Base-by-base conservation (phyloP, 92 coral and sea anemone genomes). In the Phenganax subtilis region DNA sequence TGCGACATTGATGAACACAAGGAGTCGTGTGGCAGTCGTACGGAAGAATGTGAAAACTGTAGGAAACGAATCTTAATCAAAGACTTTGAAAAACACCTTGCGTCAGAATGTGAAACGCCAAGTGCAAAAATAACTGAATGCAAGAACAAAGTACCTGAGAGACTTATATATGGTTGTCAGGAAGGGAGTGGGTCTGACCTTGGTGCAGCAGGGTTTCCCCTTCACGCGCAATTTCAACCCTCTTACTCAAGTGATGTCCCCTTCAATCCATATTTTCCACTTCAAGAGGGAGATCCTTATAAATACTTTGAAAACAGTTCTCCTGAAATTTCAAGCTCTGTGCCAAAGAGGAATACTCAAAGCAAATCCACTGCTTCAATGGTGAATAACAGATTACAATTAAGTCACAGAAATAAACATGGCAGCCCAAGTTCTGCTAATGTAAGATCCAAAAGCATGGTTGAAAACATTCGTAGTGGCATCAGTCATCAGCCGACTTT, bases 21-120 rank as follows among this genome's bases (percentile, higher is more conserved):
- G 37, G 97, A 91, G 3, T 87, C 89, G 81, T 94, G 98, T 75
- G 96, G 98, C 71, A 86, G 93, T 77, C 89, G 98, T 72, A 94
- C 98, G 10, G 94, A 92, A 64, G 74, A 81, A 60, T 94, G 98
- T 86, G 97, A 94, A 15, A 83, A 67, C 52, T 94, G 98, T 78
- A 89, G 86, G 85, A 88, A 80, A 77, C 86, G 85, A 51, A 79
- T 94, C 54, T 86, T 88, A 44, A 62, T 85, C 55, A 92, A 88
- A 80, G 97, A 94, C 87, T 60, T 94, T 68, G 92, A 87, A 5
- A 66, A 61, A 11, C 98, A 94, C 82, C 29, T 79, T 1, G 59
- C 77, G 8, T 87, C 82, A n/a, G 92, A 90, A 72, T 94, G 98
- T 29, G 75, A 84, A 83, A 70, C 84, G 52, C 91, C 93, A 37